These are phyloP conservation scores for Ceratina australensis DNA, from an alignment of 1,140 invertebrate genomes.

Conservation along the genomic window DNA sequence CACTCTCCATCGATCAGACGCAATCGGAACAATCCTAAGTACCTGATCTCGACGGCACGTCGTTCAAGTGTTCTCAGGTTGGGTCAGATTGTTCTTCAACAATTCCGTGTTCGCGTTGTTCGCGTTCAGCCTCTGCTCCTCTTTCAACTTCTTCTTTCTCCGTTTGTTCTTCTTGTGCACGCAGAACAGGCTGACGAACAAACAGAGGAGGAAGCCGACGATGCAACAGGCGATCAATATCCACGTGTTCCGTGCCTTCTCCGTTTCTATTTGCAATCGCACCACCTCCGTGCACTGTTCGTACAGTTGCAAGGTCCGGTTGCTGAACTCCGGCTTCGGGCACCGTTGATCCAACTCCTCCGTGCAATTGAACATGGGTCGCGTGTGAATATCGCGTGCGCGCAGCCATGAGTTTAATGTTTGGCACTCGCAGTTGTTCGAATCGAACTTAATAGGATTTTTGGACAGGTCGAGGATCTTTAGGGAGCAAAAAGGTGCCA, in stretches of 20 bases:
- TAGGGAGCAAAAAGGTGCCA: slow-evolving; percentile 71
- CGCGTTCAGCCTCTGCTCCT: slow-evolving; percentile 63
- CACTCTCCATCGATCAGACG: neutral
- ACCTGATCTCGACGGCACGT: too few relatives aligned
- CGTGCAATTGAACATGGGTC: slow-evolving; percentile 58
- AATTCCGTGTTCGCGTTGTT: slow-evolving; percentile 72
- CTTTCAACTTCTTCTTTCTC: slow-evolving; percentile 60
- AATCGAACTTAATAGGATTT: slow-evolving; percentile 65
- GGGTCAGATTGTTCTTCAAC: slow-evolving; percentile 66
- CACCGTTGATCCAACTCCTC: neutral
- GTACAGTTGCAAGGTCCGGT: slow-evolving; percentile 63
- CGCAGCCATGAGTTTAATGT: slow-evolving; percentile 65
- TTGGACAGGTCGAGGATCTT: slow-evolving; percentile 64
- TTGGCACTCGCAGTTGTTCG: slow-evolving; percentile 66
- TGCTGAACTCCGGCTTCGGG: slow-evolving; percentile 48
- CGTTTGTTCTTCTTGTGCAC: slow-evolving; percentile 71
- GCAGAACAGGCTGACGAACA: slow-evolving; percentile 69
- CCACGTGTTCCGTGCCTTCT: slow-evolving; percentile 69
- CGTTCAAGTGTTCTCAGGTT: slow-evolving; percentile 39
- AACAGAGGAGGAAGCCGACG: slow-evolving; percentile 53
- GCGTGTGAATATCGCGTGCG: slow-evolving; percentile 55
- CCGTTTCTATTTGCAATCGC: slow-evolving; percentile 53
- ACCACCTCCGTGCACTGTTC: slow-evolving; percentile 61
- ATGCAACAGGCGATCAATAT: slow-evolving; percentile 70
- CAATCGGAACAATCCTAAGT: neutral